phyloP scores from a whole-genome alignment of 2,113 vertebrate species.

The Lamprologus ornatipinnis region DNA sequence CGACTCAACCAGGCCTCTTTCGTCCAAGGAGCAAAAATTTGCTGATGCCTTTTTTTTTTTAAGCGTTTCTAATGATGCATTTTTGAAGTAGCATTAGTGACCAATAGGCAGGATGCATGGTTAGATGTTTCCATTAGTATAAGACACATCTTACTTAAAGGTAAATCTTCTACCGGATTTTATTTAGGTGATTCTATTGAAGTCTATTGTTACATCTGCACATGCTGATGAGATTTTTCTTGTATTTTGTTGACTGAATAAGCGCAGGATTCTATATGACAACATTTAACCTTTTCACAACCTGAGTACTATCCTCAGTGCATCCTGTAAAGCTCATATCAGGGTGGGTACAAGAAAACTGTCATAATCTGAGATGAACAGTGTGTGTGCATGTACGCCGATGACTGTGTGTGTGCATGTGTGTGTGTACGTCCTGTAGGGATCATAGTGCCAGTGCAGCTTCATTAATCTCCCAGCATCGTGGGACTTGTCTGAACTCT shows the following conservation, averaged over 20 bases:
- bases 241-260: background rate
- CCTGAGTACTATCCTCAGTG: background rate
- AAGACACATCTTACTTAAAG: background rate
- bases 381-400: background rate
- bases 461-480: slow-evolving; percentile 65
- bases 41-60: background rate
- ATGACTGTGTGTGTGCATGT: slow-evolving; percentile 1
- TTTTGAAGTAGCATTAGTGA: background rate
- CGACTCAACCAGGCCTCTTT: background rate
- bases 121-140: background rate
- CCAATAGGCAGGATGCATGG: background rate
- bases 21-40: background rate
- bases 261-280: background rate
- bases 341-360: background rate
- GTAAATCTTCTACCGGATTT: background rate
- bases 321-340: background rate
- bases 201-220: background rate
- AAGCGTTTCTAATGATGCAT: background rate
- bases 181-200: background rate
- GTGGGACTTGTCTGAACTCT: slow-evolving; percentile 58
- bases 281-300: background rate
- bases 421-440: slow-evolving; percentile 33
- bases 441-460: slow-evolving; percentile 54
- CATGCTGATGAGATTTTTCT: background rate
- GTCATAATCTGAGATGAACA: slow-evolving; percentile 25